Evolutionary conservation across 1,140 invertebrate species (phyloP).

Genomic region (Lamellibrachia luymesi): DNA sequence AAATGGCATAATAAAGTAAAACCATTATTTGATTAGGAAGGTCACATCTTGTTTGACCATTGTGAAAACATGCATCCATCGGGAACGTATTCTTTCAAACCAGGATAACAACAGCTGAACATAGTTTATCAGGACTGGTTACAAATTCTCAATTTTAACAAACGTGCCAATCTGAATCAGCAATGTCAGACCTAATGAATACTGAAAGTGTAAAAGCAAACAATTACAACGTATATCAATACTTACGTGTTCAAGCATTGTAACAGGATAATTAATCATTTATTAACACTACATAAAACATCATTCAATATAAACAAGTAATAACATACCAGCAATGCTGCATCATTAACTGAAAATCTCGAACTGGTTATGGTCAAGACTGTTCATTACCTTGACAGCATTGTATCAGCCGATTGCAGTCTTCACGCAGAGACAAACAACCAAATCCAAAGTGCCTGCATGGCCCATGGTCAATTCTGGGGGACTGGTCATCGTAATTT

Average conservation of each 20-base stretch:
- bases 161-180: background rate
- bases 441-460: no score
- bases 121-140: background rate
- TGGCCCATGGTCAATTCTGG: no score
- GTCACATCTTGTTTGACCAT: background rate
- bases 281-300: background rate
- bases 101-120: background rate
- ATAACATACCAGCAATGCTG: background rate
- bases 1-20: background rate
- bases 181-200: background rate
- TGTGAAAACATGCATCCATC: background rate
- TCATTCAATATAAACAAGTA: background rate
- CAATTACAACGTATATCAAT: background rate
- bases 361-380: background rate
- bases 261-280: background rate
- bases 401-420: background rate
- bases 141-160: background rate
- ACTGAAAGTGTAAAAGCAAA: background rate
- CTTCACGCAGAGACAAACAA: background rate
- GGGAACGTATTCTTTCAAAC: background rate
- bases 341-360: background rate
- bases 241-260: background rate
- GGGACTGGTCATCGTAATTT: no score
- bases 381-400: background rate
- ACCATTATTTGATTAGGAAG: background rate